These are phyloP conservation scores for Yponomeuta malinellus DNA, from an alignment of 2,888 invertebrate species.

Conservation along the genomic window DNA sequence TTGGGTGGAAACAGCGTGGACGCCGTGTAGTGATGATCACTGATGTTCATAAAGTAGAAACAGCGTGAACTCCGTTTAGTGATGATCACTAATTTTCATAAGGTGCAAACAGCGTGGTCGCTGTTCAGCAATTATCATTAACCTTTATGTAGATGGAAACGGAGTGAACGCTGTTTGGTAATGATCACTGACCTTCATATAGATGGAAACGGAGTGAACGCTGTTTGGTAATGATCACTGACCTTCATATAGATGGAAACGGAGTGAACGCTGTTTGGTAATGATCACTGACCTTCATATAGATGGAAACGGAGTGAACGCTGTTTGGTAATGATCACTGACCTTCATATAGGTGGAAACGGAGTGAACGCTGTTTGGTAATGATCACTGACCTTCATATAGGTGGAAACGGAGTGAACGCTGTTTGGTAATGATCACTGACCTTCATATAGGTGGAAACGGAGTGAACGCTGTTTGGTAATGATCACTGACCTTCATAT, in stretches of 20 bases:
- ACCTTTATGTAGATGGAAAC: too few species aligned
- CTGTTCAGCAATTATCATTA: too few species aligned
- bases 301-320: slow-evolving; percentile 87
- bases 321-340: slow-evolving; percentile 40
- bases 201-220: too few species aligned
- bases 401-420: slow-evolving; percentile 87
- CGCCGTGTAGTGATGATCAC: too few species aligned
- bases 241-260: too few species aligned
- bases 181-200: slow-evolving; percentile 60
- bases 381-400: slow-evolving; percentile 77
- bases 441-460: slow-evolving; percentile 87
- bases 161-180: too few species aligned
- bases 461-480: slow-evolving; percentile 78
- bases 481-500: slow-evolving; percentile 77
- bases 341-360: slow-evolving; percentile 87
- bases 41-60: too few species aligned
- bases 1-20: too few species aligned
- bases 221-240: not conserved
- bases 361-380: slow-evolving; percentile 78
- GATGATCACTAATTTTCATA: not conserved
- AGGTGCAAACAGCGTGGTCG: too few species aligned
- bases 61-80: too few species aligned
- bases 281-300: slow-evolving; percentile 77
- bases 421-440: slow-evolving; percentile 40
- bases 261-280: too few species aligned